These are phyloP conservation scores for Hozukius guyotensis DNA, from an alignment of 2,797 vertebrate species.

Conservation along the genomic window DNA sequence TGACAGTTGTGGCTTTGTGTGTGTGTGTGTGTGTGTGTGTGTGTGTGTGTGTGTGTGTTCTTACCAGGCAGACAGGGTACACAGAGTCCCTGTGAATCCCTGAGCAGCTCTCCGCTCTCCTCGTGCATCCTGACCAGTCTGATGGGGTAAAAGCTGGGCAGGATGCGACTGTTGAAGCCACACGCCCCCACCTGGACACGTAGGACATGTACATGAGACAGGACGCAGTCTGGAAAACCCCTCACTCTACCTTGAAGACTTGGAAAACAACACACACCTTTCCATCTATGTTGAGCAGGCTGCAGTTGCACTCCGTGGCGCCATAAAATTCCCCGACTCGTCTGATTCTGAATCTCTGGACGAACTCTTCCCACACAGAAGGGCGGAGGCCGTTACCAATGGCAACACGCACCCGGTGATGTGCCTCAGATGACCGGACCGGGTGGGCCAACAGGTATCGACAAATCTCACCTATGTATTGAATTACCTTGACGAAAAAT, in stretches of 20 bases:
- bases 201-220: background rate
- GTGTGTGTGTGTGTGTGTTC: background rate
- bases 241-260: background rate
- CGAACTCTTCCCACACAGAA: slow-evolving; percentile 90
- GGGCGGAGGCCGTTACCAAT: slow-evolving; percentile 89
- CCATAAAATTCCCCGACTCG: slow-evolving; percentile 92
- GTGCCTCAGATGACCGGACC: slow-evolving; percentile 70
- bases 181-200: slow-evolving; percentile 86
- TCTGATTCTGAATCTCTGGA: slow-evolving; percentile 82
- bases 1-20: background rate
- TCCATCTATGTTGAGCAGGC: slow-evolving; percentile 91
- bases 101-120: slow-evolving; percentile 84
- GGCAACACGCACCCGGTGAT: slow-evolving; percentile 86
- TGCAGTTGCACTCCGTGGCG: slow-evolving; percentile 94
- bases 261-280: slow-evolving; percentile 77
- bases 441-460: slow-evolving; percentile 90
- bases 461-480: slow-evolving; percentile 94
- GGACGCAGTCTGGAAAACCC: background rate
- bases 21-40: background rate
- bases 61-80: slow-evolving; percentile 87
- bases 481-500: slow-evolving; percentile 82
- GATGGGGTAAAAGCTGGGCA: slow-evolving; percentile 88
- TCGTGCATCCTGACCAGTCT: slow-evolving; percentile 85
- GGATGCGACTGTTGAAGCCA: slow-evolving; percentile 89
- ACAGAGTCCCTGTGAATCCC: slow-evolving; percentile 85